Base-by-base conservation (phyloP, 2,113 vertebrate species). In the Oophaga pumilio region DNA sequence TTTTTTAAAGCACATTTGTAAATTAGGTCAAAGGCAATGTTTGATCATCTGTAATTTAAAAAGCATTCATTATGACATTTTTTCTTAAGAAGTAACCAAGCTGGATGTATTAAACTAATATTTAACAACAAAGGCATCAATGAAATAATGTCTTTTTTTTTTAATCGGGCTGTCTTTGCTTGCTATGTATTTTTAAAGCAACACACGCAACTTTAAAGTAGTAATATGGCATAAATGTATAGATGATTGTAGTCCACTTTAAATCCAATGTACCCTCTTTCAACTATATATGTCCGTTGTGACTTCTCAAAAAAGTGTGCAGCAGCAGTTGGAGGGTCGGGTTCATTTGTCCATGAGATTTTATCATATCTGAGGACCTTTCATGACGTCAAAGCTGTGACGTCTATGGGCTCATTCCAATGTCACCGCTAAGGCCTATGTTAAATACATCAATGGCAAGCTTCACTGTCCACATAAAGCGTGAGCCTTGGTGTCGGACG, bases 1-100 rank as follows among this genome's bases (percentile, higher is more conserved):
- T 83, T 68, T 80, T 80, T 83, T 52, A 50, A 83, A 88, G 82
- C 76, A 88, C 79, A 88, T 83, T 68, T 64, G 81, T 68, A 84
- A 88, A 88, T 88, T 84, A 84, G 80, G 87, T 88, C 81, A 88
- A 88, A 88, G 50, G 80, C 87, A 84, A 88, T 43, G 71, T 84
- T 82, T 88, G 79, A 88, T 84, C 73, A 84, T 88, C 71, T 68
- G 69, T 64, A 84, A 74, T 84, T 66, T 84, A 82, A 82, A 87
- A 82, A 82, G 56, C 86, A 82, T 87, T 82, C 68, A 76, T 62
- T 76, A 82, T 82, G 68, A 52, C 79, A 74, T 82, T 76, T 43
- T 85, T 83, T 59, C 69, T 82, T 82, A 79, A 77, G 53, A 77
- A 62, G 73, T 77, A 85, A 64, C 84, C 84, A 77, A 77, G 85